Evolutionary conservation across 2,797 vertebrate species (phyloP), one percentile per base, ranked within the genome.

Genomic region (Poeciliopsis presidionis): DNA sequence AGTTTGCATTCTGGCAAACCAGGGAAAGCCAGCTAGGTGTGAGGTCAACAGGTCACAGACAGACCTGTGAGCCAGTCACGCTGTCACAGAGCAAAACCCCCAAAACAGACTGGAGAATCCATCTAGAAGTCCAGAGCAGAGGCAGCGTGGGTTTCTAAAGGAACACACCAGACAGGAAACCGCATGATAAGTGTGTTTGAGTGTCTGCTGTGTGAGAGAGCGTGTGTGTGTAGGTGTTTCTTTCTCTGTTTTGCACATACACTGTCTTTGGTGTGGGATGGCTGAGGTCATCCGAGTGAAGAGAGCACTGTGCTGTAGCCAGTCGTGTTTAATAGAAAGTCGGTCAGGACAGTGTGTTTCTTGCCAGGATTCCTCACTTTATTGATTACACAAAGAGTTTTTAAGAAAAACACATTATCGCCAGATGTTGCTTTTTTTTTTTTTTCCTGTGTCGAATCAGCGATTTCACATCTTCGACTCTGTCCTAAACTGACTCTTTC

Each of bases 141-240:
- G 91, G 81, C 84, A 67, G 91, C 89, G 91, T 94, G 93, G 94
- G 93, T 86, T 91, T 93, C 73, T 81, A 81, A 84, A 90, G 74
- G 87, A 93, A 92, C 87, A 81, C 87, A 93, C 81, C 90, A 94
- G 93, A 94, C 93, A 95, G 93, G 94, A 95, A 95, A 94, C 94
- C 91, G 80, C 92, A 93, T 82, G 88, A 93, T 93, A 85, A 88
- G 88, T 85, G 89, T 77, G 89, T 77, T 86, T 78, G 74, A 83
- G 85, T 81, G 89, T 91, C 88, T 88, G 86, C 85, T 71, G 61
- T 76, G 82, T 80, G 88, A 78, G 87, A 73, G 76, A 4, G 53
- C 3, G 25, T 2, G 57, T 59, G 74, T 51, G 75, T 75, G 90
- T 87, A 92, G 84, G 91, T 90, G 91, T 90, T 91, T 84, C 81